A percentile compares a stretch with the other conserved stretches of the same genome.
phyloP scores from a whole-genome alignment of 2,888 invertebrate species.

The Smittia aterrima region DNA sequence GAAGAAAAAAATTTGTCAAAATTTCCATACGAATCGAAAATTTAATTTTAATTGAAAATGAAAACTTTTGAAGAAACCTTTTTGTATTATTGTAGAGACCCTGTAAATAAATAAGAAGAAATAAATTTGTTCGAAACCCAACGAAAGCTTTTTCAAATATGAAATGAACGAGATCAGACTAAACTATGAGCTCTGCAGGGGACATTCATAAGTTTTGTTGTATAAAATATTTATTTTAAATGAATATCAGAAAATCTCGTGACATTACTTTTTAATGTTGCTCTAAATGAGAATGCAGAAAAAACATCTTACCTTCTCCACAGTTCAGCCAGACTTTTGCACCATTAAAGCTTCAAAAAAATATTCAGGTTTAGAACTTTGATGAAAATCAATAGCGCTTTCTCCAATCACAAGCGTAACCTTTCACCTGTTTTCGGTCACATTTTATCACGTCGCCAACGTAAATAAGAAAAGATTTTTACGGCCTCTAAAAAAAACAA shows the following conservation, averaged over 20 bases:
- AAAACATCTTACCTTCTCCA: no score
- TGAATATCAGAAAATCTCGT: no score
- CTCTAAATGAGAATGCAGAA: no score
- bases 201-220: no score
- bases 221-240: no score
- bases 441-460: neutral
- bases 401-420: neutral
- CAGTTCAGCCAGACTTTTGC: no score
- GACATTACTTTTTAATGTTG: no score
- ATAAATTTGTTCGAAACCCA: slow-evolving; percentile 2
- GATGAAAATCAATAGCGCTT: neutral
- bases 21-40: neutral
- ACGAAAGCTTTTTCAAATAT: neutral
- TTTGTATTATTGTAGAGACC: slow-evolving; percentile 3
- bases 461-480: neutral
- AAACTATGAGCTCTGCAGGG: no score
- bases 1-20: no score
- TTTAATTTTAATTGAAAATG: neutral
- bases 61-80: neutral
- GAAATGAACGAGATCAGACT: no score
- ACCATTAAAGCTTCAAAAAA: no score
- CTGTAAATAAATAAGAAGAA: neutral
- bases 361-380: no score
- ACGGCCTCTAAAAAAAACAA: neutral
- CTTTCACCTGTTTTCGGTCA: neutral